Evolutionary conservation across 2,113 vertebrate genomes (phyloP), one percentile per base, ranked within the genome.

Genomic region (Sakesphorus luctuosus): DNA sequence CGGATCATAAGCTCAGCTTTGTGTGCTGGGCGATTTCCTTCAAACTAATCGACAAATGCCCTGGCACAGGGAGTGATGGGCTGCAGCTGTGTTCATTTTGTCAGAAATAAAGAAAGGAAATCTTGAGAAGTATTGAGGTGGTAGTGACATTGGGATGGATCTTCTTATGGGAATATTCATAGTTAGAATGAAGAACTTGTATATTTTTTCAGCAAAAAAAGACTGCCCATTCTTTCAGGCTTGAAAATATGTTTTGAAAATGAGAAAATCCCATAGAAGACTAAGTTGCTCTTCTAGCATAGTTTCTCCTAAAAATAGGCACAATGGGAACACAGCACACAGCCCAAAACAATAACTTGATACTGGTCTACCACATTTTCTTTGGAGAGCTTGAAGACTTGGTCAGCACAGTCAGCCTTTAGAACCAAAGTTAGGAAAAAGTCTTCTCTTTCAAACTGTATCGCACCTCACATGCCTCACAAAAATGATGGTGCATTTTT

Each of bases 1-100:
- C 89, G 87, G 91, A 96, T 94, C 80, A 76, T 56, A 91, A 89
- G 47, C 73, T 86, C 52, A 84, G 79, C 83, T 65, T 80, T 55
- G 72, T 80, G 62, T 79, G 88, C 75, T 76, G 62, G 33, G 74
- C 2, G 25, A 93, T 87, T 94, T 96, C 74, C 85, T 92, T 93
- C 36, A 4, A 90, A 49, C 53, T 90, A 88, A 90, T 92, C 95
- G 94, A 73, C 58, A 83, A 94, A 96, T 62, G n/a, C 23, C 25
- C 49, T 95, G 63, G 78, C 84, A 90, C 43, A 87, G 53, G 67
- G 53, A 82, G 47, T 68, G 92, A 87, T 71, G 47, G 67, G 84
- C 68, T 93, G 85, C 94, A 94, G 92, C 95, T 96, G 84, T 28
- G 58, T 82, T 81, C 24, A 1, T 53, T 91, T 62, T 91, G n/a